These are phyloP conservation scores for Rhipidura dahli DNA, from an alignment of 2,113 vertebrate genomes.

Conservation along the genomic window DNA sequence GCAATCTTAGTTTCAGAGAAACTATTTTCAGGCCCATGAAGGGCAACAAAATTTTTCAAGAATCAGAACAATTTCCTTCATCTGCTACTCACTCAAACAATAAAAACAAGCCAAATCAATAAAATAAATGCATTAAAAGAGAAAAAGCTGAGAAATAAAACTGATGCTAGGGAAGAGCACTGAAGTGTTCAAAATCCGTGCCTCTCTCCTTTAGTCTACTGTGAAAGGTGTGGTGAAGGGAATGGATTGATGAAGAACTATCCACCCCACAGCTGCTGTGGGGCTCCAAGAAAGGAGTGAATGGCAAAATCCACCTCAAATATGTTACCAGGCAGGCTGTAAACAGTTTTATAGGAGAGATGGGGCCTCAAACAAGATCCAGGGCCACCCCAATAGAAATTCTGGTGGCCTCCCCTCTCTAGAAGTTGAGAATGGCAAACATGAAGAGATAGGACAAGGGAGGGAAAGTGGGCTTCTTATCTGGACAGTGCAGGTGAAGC, in stretches of 20 bases:
- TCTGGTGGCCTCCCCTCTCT: background rate
- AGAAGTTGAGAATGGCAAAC: background rate
- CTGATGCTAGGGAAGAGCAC: background rate
- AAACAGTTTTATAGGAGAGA: background rate
- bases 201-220: background rate
- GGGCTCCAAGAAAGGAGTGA: background rate
- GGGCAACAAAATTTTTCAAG: background rate
- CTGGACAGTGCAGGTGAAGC: slow-evolving; percentile 8
- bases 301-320: background rate
- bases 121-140: background rate
- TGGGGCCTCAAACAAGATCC: background rate
- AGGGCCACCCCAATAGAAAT: background rate
- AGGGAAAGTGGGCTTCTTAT: slow-evolving; percentile 18
- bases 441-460: background rate
- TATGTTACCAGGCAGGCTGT: background rate
- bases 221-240: background rate
- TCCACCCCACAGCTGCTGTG: background rate
- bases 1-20: background rate
- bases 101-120: background rate
- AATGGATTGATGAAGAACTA: background rate
- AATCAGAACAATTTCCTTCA: background rate
- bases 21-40: background rate
- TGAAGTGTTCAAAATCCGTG: background rate
- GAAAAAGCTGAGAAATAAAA: background rate
- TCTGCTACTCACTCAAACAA: background rate